These are phyloP conservation scores for Eubucco bourcierii DNA, from an alignment of 2,113 vertebrate species.

Conservation along the genomic window DNA sequence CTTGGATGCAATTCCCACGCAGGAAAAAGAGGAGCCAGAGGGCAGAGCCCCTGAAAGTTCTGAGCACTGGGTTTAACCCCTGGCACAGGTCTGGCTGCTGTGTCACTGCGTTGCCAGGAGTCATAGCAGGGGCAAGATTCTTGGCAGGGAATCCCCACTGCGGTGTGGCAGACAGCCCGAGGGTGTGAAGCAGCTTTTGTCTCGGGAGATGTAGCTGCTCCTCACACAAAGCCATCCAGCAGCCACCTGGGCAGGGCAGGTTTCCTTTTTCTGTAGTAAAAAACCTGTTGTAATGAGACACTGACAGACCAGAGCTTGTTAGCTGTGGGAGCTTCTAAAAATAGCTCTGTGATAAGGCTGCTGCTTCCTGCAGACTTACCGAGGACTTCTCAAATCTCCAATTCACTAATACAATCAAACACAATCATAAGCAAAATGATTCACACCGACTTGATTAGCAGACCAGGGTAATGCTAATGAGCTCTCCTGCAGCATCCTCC, in stretches of 20 bases:
- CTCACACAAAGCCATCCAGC: not conserved
- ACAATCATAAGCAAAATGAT: not conserved
- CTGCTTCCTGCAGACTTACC: not conserved
- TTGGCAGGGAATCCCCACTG: not conserved
- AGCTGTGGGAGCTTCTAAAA: not conserved
- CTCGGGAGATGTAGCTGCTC: not conserved
- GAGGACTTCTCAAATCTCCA: not conserved
- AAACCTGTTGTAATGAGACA: not conserved
- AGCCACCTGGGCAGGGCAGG: not conserved
- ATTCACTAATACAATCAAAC: slow-evolving; percentile 34
- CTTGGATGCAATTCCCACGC: not conserved
- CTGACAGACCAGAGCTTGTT: not conserved
- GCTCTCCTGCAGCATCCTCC: not conserved
- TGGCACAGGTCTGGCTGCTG: accelerated
- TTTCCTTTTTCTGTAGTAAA: not conserved
- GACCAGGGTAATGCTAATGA: not conserved
- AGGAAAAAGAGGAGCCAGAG: not conserved
- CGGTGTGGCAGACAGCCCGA: not conserved
- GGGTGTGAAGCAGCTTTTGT: not conserved
- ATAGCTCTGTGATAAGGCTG: not conserved
- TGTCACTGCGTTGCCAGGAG: accelerated
- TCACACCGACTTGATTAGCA: slow-evolving; percentile 2
- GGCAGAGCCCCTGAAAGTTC: not conserved
- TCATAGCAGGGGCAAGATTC: not conserved
- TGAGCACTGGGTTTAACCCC: not conserved